A percentile compares a stretch with the other conserved stretches of the same genome.
phyloP scores from a whole-genome alignment of 1,140 invertebrate genomes.

The Orius insidiosus region DNA sequence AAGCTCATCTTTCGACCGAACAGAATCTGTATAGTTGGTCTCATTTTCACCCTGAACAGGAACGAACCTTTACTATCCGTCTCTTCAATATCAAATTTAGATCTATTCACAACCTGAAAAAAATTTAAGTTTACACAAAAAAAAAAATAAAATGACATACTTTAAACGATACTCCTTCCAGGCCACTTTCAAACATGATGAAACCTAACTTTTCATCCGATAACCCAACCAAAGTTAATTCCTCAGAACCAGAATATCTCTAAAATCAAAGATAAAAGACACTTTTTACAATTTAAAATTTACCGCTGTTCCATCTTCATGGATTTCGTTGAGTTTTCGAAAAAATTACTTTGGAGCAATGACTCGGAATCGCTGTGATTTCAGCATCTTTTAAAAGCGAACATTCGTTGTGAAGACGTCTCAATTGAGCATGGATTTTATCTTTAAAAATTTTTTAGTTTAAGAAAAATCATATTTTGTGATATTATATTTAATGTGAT shows the following conservation, averaged over 20 bases:
- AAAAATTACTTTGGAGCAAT: constrained; percentile 73
- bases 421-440: constrained; percentile 73
- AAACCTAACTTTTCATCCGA: constrained; percentile 64
- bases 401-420: constrained; percentile 74
- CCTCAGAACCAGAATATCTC: constrained; percentile 11
- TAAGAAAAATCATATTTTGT: neutral
- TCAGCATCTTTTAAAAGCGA: constrained; percentile 64
- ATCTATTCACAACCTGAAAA: constrained; percentile 31
- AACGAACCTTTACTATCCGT: constrained; percentile 34
- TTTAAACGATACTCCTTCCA: constrained; percentile 48
- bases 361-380: constrained; percentile 74
- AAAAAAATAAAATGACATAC: constrained; percentile 13
- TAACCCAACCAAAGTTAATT: constrained; percentile 17
- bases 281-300: neutral
- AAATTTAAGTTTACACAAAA: neutral
- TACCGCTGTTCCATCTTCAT: neutral
- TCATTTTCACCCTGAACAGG: constrained; percentile 26
- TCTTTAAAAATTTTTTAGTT: constrained; percentile 26
- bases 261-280: neutral
- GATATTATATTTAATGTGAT: constrained; percentile 60
- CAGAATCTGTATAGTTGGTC: constrained; percentile 29
- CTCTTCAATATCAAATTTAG: constrained; percentile 55
- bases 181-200: constrained; percentile 92
- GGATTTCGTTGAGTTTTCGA: neutral
- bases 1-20: constrained; percentile 31